Evolutionary conservation across 2,113 vertebrate genomes (phyloP).

Genomic region (Pomatostomus ruficeps): DNA sequence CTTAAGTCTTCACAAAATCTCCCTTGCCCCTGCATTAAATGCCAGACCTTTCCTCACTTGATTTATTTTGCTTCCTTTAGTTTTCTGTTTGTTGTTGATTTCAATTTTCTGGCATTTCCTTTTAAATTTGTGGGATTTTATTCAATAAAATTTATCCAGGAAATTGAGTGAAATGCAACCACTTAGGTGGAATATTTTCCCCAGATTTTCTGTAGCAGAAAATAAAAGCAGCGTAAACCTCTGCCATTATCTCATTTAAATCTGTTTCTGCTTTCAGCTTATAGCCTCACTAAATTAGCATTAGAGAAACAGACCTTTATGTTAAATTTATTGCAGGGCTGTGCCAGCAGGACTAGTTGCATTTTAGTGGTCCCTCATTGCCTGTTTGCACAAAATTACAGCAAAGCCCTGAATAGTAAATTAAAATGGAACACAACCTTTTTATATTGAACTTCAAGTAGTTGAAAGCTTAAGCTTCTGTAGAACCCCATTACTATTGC

Average conservation of each 20-base stretch:
- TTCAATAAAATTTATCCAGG: not conserved
- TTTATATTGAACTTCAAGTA: not conserved
- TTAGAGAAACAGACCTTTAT: constrained; percentile 45
- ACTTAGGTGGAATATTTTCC: not conserved
- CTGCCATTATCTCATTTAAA: constrained; percentile 56
- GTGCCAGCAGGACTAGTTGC: constrained; percentile 32
- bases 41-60: not conserved
- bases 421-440: constrained; percentile 42
- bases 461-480: constrained; percentile 21
- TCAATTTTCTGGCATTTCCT: constrained; percentile 1
- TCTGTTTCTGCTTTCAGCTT: constrained; percentile 40
- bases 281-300: constrained; percentile 55
- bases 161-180: not conserved
- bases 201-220: not conserved
- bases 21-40: not conserved
- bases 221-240: constrained; percentile 34
- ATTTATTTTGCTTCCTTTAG: not conserved
- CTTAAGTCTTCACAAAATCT: not conserved
- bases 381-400: constrained; percentile 47
- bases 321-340: constrained; percentile 46
- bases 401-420: constrained; percentile 28
- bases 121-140: not conserved
- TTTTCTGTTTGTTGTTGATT: not conserved
- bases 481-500: not conserved
- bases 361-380: constrained; percentile 54